phyloP scores from a whole-genome alignment of 2,797 vertebrate genomes.

The Poliocrania exsul region DNA sequence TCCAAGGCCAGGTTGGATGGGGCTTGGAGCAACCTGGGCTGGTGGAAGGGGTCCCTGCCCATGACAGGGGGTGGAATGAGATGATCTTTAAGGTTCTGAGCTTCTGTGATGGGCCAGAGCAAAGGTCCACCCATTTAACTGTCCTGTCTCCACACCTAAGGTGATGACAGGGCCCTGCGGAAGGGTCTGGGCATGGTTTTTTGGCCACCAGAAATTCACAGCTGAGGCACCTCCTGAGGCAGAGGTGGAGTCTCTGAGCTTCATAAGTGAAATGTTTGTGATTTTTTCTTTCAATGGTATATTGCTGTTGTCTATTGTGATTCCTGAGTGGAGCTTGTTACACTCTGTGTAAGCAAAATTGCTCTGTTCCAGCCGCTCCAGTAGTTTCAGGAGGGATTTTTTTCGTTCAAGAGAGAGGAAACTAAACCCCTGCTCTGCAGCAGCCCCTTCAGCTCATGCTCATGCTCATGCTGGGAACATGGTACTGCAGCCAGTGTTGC shows the following conservation, averaged over 20 bases:
- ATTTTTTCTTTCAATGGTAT: background rate
- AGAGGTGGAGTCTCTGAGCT: background rate
- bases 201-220: background rate
- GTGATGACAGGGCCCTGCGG: background rate
- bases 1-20: fast-evolving
- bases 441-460: background rate
- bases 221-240: background rate
- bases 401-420: background rate
- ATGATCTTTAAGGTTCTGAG: background rate
- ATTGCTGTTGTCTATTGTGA: background rate
- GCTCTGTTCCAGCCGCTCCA: background rate
- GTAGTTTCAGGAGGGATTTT: background rate
- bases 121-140: background rate
- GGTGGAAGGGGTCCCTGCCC: background rate
- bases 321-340: background rate
- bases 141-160: background rate
- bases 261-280: background rate
- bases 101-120: background rate
- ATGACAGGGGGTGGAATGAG: background rate
- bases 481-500: background rate
- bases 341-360: background rate
- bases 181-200: background rate
- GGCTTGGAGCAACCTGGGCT: fast-evolving
- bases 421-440: background rate
- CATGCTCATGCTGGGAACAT: background rate